Evolutionary conservation across 2,888 invertebrate genomes (phyloP), one percentile per base, ranked within the genome.

Genomic region (Stenoptilia bipunctidactyla): DNA sequence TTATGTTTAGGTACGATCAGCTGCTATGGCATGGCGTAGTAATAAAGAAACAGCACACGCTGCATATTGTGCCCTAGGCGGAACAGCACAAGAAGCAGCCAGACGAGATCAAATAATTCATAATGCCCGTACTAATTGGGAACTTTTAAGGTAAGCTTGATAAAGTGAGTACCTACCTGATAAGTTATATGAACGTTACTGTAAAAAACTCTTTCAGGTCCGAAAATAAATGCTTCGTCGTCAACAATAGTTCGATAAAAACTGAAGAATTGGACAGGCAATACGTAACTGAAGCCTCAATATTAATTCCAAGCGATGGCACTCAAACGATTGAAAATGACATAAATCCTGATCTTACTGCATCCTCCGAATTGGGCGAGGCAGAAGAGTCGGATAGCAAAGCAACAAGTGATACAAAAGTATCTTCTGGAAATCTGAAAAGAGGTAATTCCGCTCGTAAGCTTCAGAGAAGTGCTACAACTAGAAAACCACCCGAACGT

Each of bases 61-160:
- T 2, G 86, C 88, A 1, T 90, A 89, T 49, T 87, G 88, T 55
- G 88, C 90, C 39, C 79, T 90, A 15, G 84, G 82, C 2, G 84
- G 83, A 12, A 61, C 73, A 1, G 85, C 87, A 0, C 85, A 86
- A 44, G 83, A 84, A 40, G 87, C 85, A 46, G 90, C 89, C 27
- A 85, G 90, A 0, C 83, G 93, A n/a, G 93, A 93, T 63, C 92
- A 93, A 66, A 90, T 93, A 2, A 94, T 94, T 47, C 90, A 92
- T 33, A 93, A 93, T 59, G 93, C 93, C 1, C 87, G 92, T 47
- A 92, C 92, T n/a, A 94, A 93, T 60, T 94, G 93, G 93, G 93
- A 94, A 64, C 69, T 93, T 37, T 70, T 93, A 10, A 85, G 83
- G 83, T 80, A 36, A 36, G 8, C 27, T 37, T 12, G 10, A 15